These are phyloP conservation scores for Panurus biarmicus DNA, from an alignment of 2,113 vertebrate species.

Conservation along the genomic window DNA sequence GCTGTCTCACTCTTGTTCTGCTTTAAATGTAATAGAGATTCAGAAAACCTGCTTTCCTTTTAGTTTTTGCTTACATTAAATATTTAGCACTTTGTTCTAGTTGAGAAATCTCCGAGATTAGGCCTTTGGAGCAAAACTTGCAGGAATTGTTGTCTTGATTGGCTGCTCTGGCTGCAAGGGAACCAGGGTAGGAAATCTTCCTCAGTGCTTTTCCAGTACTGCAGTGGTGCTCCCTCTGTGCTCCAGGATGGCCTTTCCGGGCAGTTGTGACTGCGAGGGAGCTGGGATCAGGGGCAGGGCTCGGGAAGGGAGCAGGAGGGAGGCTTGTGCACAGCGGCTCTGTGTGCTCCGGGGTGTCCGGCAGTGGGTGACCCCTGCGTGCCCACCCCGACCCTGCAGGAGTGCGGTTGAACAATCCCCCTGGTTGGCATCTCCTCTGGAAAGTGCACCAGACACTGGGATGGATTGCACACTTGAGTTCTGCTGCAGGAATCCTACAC, in stretches of 20 bases:
- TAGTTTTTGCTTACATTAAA: conserved; percentile 43
- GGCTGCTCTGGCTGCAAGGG: neutral
- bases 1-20: conserved; percentile 12
- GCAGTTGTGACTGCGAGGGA: neutral
- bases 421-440: neutral
- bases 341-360: neutral
- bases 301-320: neutral
- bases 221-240: accelerated
- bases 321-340: neutral
- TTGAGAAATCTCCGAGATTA: conserved; percentile 27
- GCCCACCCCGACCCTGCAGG: accelerated
- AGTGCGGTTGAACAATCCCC: neutral
- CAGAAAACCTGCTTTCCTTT: neutral
- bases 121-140: conserved; percentile 36
- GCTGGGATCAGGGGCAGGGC: neutral
- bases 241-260: accelerated
- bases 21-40: conserved; percentile 41
- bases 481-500: neutral
- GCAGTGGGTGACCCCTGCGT: neutral
- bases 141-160: neutral
- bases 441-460: neutral
- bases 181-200: neutral
- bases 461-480: neutral
- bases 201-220: neutral
- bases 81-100: conserved; percentile 43